Evolutionary conservation across 1,140 invertebrate genomes (phyloP).

Genomic region (Drosophila bocqueti): DNA sequence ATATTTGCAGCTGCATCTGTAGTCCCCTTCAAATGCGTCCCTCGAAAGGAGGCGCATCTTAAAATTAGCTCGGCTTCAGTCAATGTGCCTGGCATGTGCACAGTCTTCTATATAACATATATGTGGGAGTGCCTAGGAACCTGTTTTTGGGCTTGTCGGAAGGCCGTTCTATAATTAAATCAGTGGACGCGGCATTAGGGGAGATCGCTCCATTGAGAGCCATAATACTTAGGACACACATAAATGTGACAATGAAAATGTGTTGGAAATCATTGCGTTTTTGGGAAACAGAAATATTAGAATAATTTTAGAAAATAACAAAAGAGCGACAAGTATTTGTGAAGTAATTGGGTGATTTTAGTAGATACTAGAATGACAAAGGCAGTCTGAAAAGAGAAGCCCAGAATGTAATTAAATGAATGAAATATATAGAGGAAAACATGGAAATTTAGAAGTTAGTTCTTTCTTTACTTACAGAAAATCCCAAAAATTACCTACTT

Average conservation of each 20-base stretch:
- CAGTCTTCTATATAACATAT: not conserved
- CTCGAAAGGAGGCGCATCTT: conserved; percentile 13
- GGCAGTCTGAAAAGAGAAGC: not conserved
- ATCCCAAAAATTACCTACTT: not conserved
- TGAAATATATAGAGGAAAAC: not conserved
- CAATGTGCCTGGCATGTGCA: conserved; percentile 37
- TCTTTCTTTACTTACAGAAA: not conserved
- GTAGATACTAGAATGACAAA: conserved; percentile 12
- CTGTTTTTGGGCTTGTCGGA: conserved; percentile 58
- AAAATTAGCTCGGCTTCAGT: conserved; percentile 56
- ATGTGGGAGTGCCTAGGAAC: conserved; percentile 46
- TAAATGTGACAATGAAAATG: conserved; percentile 51
- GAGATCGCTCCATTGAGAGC: conserved; percentile 40
- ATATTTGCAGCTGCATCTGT: conserved; percentile 53
- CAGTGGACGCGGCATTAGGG: not conserved
- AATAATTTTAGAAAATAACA: not conserved
- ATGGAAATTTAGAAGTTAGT: no score
- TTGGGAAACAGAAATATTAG: conserved; percentile 1
- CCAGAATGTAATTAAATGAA: not conserved
- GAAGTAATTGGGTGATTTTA: conserved; percentile 21
- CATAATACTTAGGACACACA: conserved; percentile 49
- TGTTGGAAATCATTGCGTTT: conserved; percentile 28
- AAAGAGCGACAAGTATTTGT: conserved; percentile 26
- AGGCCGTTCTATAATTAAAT: conserved; percentile 66
- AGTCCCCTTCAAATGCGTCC: conserved; percentile 63